Conservation (phyloP, 2,797 vertebrate genomes). For the Falco naumanni region DNA sequence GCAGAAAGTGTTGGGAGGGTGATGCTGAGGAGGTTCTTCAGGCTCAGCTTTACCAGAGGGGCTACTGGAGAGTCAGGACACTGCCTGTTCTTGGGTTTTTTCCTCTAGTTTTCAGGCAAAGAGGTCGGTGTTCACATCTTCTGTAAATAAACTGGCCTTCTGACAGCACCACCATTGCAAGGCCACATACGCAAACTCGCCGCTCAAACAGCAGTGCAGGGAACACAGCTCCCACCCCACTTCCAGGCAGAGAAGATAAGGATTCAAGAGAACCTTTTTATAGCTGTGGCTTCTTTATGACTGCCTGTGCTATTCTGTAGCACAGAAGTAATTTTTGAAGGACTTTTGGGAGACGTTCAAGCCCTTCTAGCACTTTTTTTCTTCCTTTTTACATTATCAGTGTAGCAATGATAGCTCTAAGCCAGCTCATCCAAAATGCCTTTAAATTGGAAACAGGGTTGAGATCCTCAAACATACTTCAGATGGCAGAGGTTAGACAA, state of each 20-base stretch:
- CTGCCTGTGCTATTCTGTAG: not conserved
- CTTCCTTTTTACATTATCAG: not conserved
- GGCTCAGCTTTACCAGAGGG: not conserved
- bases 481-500: not conserved
- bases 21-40: not conserved
- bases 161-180: not conserved
- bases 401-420: not conserved
- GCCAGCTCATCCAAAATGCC: not conserved
- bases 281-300: not conserved
- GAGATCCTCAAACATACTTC: not conserved
- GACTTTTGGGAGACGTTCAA: not conserved
- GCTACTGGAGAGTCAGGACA: not conserved
- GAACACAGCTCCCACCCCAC: not conserved
- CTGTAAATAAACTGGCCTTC: not conserved
- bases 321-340: not conserved
- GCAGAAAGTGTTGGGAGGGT: not conserved
- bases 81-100: not conserved
- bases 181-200: not conserved
- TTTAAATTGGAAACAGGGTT: not conserved
- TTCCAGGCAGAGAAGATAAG: not conserved
- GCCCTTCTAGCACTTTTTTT: not conserved
- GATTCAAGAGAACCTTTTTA: not conserved
- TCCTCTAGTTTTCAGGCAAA: not conserved
- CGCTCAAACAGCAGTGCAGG: not conserved
- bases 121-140: not conserved